These are phyloP conservation scores for Pygoscelis adeliae DNA, from an alignment of 2,113 vertebrate species.

Conservation along the genomic window DNA sequence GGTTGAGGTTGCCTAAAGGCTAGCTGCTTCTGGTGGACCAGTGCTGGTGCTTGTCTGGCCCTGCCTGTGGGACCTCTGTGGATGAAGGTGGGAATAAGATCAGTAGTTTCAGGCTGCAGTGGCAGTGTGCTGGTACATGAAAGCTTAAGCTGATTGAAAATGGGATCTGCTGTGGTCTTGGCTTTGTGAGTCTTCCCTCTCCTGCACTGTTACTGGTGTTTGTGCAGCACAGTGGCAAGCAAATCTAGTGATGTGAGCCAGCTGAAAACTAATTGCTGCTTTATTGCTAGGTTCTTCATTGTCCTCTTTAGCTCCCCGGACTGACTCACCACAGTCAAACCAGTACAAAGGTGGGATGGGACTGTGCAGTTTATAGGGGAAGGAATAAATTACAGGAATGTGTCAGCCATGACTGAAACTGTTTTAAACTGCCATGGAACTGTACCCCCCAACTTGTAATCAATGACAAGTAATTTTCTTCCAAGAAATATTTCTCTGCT, in stretches of 20 bases:
- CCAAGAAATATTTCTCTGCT: not conserved
- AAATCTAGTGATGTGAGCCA: not conserved
- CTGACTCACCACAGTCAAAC: not conserved
- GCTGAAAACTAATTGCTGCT: not conserved
- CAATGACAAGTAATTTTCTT: not conserved
- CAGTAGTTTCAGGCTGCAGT: not conserved
- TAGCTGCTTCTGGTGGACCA: not conserved
- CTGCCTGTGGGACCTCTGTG: not conserved
- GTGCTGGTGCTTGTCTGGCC: not conserved
- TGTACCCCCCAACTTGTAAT: not conserved
- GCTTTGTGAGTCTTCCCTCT: not conserved
- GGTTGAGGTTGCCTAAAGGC: not conserved
- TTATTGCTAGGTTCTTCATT: not conserved
- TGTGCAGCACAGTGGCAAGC: not conserved
- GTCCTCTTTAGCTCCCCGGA: not conserved
- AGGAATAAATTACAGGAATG: not conserved
- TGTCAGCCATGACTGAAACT: not conserved
- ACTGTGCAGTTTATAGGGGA: not conserved
- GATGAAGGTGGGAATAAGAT: not conserved
- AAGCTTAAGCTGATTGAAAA: not conserved
- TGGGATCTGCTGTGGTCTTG: not conserved
- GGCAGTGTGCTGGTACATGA: accelerated
- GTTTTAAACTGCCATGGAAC: not conserved
- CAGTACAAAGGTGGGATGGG: not conserved
- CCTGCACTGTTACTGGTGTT: not conserved